Evolutionary conservation across 2,797 vertebrate species (phyloP).

Genomic region (Pogoniulus pusillus): DNA sequence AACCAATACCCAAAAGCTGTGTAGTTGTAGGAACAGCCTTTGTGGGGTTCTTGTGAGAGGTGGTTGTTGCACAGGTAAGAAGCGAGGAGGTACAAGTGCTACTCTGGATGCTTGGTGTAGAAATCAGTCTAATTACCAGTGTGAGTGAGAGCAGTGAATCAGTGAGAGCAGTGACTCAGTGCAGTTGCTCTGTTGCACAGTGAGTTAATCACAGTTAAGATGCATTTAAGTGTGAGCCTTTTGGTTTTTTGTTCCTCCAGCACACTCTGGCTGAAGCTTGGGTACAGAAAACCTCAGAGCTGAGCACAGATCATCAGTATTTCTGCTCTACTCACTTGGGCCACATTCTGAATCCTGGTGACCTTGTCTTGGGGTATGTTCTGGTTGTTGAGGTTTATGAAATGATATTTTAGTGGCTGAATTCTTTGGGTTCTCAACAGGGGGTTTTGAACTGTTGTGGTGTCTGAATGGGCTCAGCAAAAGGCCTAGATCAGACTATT

Average conservation of each 20-base stretch:
- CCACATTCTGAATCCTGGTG: constrained; percentile 95
- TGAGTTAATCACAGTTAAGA: not conserved
- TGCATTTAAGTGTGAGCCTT: not conserved
- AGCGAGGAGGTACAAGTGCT: not conserved
- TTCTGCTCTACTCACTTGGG: constrained; percentile 95
- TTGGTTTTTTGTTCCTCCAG: constrained; percentile 70
- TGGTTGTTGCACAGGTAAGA: not conserved
- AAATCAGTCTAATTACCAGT: not conserved
- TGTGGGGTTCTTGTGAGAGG: not conserved
- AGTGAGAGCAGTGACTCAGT: not conserved
- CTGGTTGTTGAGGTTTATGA: not conserved
- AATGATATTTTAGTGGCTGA: not conserved
- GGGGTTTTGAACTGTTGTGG: not conserved
- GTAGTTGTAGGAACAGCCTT: not conserved
- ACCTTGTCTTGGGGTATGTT: constrained; percentile 89
- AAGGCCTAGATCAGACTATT: not conserved
- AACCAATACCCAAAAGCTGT: not conserved
- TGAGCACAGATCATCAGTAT: constrained; percentile 92
- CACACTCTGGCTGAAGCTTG: constrained; percentile 93
- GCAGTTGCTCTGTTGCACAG: not conserved
- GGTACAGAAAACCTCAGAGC: constrained; percentile 95
- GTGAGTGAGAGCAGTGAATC: too few relatives aligned
- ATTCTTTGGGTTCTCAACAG: not conserved
- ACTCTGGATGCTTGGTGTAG: not conserved
- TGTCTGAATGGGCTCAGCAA: not conserved